Evolutionary conservation across 2,113 vertebrate species (phyloP), one percentile per base, ranked within the genome.

Genomic region (Dicaeum eximium): DNA sequence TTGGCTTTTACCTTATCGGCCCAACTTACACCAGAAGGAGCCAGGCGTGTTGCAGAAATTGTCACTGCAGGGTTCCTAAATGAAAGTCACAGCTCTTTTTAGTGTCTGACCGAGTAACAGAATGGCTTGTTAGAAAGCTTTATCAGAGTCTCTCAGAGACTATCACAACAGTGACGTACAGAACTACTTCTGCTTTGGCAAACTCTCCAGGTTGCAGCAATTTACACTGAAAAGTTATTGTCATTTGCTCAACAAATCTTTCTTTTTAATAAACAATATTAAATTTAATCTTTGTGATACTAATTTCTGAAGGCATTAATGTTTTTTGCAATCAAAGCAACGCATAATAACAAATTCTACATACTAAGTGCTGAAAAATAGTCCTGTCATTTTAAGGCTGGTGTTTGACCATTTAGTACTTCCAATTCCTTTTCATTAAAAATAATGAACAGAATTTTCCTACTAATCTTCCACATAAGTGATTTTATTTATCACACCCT

Each of bases 1-100:
- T 98, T 98, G 91, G 98, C 99, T 96, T 99, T 99, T 8, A 99
- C 99, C 93, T 99, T 98, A 93, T 99, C 99, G 5, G 99, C 99
- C 99, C 99, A 99, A 89, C 99, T 99, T 25, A 98, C 99, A 74
- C 98, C 99, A 19, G 98, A 95, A 82, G 99, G 98, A 90, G 98
- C 98, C 92, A 99, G 97, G 25, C 99, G 98, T 3, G 98, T 97
- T 19, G 98, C 96, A 80, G 98, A 97, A 90, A 98, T 96, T 5
- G 98, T 94, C 71, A 98, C 97, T 78, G 99, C 93, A 38, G 99
- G 98, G 69, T 98, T 98, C 91, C 99, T 99, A 84, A 72, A 69
- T 1, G 35, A 40, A 88, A 96, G 53, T 16, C 74, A 95, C 9
- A 95, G 72, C 57, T 84, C 44, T 45, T 31, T 71, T 95, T 78